phyloP scores from a whole-genome alignment of 2,797 vertebrate species.

The Alosa sapidissima region DNA sequence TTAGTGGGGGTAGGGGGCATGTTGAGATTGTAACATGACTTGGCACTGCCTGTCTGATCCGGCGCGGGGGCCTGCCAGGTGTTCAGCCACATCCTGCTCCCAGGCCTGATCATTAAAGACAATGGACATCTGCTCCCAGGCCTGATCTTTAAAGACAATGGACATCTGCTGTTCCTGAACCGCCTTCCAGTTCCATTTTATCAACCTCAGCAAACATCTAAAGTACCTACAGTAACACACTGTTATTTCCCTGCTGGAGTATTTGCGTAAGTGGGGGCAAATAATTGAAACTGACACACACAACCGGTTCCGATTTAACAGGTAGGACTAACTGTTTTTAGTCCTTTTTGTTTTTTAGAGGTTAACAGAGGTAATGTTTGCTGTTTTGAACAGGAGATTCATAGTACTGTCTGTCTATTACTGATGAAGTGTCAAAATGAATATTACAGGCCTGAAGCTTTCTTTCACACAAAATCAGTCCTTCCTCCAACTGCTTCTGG shows the following conservation, averaged over 20 bases:
- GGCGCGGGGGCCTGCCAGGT: constrained; percentile 32
- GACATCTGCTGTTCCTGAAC: constrained; percentile 51
- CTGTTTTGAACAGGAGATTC: neutral
- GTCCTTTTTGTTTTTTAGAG: neutral
- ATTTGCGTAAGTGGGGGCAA: neutral
- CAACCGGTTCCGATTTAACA: neutral
- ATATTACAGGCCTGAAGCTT: neutral
- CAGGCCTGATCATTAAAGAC: constrained; percentile 45
- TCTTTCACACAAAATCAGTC: neutral
- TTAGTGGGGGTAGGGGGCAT: constrained; percentile 27
- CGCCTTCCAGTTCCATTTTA: constrained; percentile 40
- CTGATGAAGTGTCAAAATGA: neutral
- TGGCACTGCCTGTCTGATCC: constrained; percentile 24
- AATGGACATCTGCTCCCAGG: constrained; percentile 34
- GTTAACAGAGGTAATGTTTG: neutral
- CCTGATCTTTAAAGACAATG: constrained; percentile 51
- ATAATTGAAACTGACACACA: neutral
- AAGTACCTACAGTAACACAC: neutral
- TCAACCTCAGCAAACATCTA: neutral
- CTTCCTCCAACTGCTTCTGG: neutral
- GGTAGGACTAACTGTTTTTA: neutral
- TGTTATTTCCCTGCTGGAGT: neutral
- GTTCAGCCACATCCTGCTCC: constrained; percentile 36
- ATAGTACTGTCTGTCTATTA: neutral
- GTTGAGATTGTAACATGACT: constrained; percentile 26